phyloP scores from a whole-genome alignment of 2,113 vertebrate species.

The Mus pahari region DNA sequence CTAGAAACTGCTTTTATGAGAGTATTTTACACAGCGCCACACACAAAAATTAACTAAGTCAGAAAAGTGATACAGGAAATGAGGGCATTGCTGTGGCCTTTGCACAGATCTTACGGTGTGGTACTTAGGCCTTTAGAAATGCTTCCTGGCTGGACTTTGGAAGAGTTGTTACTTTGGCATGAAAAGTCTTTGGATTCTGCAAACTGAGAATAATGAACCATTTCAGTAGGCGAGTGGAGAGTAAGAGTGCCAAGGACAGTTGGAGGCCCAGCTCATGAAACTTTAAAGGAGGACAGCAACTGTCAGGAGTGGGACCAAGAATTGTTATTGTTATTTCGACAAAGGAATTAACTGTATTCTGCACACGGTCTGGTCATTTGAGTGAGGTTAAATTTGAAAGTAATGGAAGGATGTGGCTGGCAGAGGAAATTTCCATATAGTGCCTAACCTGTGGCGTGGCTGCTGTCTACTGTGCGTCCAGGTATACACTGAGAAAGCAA shows the following conservation, averaged over 20 bases:
- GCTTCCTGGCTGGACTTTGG: not conserved
- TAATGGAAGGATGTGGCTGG: not conserved
- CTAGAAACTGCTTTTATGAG: not conserved
- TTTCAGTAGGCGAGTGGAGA: not conserved
- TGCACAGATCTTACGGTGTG: not conserved
- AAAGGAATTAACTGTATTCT: not conserved
- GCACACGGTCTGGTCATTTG: not conserved
- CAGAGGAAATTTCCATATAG: not conserved
- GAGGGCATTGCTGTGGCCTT: not conserved
- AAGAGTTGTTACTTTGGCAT: not conserved
- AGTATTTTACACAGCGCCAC: not conserved
- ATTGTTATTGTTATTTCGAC: not conserved
- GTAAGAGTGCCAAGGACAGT: not conserved
- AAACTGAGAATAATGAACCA: not conserved
- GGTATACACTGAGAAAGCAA: not conserved
- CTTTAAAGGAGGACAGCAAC: not conserved
- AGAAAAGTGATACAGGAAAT: not conserved
- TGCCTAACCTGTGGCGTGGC: not conserved
- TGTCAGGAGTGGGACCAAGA: not conserved
- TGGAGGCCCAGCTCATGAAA: not conserved
- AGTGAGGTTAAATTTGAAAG: not conserved
- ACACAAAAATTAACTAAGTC: not conserved
- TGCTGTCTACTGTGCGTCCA: not conserved
- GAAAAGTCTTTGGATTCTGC: not conserved
- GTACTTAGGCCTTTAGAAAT: not conserved